Evolutionary conservation across 1,140 invertebrate species (phyloP), one percentile per base, ranked within the genome.

Genomic region (Pararge aegeria): DNA sequence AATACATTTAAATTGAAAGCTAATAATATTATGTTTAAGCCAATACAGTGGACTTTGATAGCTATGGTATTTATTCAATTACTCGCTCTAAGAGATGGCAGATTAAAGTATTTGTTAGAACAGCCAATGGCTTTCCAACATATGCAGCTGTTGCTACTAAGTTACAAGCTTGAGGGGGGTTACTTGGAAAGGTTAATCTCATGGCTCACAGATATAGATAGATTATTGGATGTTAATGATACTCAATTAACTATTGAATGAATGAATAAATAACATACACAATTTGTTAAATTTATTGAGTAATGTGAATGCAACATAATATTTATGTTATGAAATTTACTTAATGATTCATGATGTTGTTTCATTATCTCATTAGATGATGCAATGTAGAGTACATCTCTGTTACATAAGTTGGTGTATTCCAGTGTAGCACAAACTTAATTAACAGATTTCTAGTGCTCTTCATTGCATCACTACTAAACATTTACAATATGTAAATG

Each of bases 1-100:
- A 90, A 90, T 63, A 93, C 92, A 24, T 93, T 93, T 63, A 90
- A 87, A 62, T 80, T 93, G 27, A 89, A 89, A 69, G 89, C 93
- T 4, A 81, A 92, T 64, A 93, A 93, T 71, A 91, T 93, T 15
- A 90, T 91, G 67, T 93, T 93, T 61, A 92, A 92, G 61, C 90
- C 91, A 0, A 71, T 87, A 20, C 85, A 92, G 57, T 92, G 92
- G 92, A 91, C 80, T 58, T 73, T 92, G 48, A 90, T 92, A 42
- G 87, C 88, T 6, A 75, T 93, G 50, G 79, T 92, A 18, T 80
- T 93, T 62, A 82, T 92, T 37, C 88, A 91, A 64, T 80, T 93
- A 64, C 80, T 91, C 10, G 89, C 88, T n/a, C 59, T 91, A 0
- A 70, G 83, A 61, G 80, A 91, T 63, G 62, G 57, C n/a, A 74